These are phyloP conservation scores for Trimorus sp. DNA, from an alignment of 2,888 invertebrate species.

Conservation along the genomic window DNA sequence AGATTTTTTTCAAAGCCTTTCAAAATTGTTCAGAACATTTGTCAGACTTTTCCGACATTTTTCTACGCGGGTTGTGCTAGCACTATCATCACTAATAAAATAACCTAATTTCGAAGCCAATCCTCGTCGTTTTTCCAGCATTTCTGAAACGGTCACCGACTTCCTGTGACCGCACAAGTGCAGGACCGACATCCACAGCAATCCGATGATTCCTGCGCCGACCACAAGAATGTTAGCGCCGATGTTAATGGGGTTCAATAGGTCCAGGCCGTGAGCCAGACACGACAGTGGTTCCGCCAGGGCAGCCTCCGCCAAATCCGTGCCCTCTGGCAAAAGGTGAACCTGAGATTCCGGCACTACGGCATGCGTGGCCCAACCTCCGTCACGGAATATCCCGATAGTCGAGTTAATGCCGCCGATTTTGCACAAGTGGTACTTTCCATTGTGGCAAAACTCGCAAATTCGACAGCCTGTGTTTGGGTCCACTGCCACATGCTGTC, in stretches of 20 bases:
- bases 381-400: constrained; percentile 86
- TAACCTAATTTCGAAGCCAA: constrained; percentile 75
- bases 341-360: constrained; percentile 85
- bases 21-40: too few species aligned
- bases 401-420: constrained; percentile 85
- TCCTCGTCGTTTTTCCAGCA: constrained; percentile 81
- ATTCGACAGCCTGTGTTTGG: constrained; percentile 86
- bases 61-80: too few species aligned
- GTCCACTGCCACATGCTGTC: constrained; percentile 87
- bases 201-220: constrained; percentile 89
- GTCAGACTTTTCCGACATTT: too few species aligned
- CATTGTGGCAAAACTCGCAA: constrained; percentile 85
- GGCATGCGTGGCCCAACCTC: constrained; percentile 88
- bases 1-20: too few species aligned
- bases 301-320: constrained; percentile 82
- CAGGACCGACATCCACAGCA: constrained; percentile 85
- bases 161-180: constrained; percentile 87
- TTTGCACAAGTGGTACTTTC: constrained; percentile 86
- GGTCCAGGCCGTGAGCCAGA: constrained; percentile 87
- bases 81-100: too few species aligned
- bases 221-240: constrained; percentile 85
- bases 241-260: constrained; percentile 84
- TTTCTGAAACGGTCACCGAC: constrained; percentile 86
- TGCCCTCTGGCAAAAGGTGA: constrained; percentile 72
- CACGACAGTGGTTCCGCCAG: constrained; percentile 88